These are phyloP conservation scores for Cephalopachus bancanus DNA, from an alignment of 2,797 vertebrate species.

Conservation along the genomic window DNA sequence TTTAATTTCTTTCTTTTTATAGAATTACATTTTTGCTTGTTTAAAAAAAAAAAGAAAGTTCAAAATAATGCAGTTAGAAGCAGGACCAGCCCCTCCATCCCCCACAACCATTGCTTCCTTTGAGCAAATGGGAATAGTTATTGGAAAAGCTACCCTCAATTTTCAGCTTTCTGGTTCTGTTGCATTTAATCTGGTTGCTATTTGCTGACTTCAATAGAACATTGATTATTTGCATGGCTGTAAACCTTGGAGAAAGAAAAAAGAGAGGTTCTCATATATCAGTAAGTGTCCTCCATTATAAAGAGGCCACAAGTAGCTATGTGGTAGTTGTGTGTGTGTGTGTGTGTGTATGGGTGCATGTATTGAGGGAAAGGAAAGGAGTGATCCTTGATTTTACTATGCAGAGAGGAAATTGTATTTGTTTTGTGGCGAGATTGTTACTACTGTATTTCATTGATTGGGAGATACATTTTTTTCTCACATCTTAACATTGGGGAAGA, in stretches of 20 bases:
- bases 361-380: background rate
- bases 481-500: background rate
- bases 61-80: constrained; percentile 14
- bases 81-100: background rate
- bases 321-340: background rate
- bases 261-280: constrained; percentile 46
- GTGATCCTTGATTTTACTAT: background rate
- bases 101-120: background rate
- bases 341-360: background rate
- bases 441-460: background rate
- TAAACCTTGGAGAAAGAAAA: constrained; percentile 60
- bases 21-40: constrained; percentile 63
- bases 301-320: background rate
- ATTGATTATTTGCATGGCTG: constrained; percentile 15
- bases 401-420: background rate
- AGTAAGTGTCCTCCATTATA: background rate
- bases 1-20: constrained; percentile 74
- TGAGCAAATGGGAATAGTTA: background rate
- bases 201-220: constrained; percentile 63
- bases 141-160: background rate
- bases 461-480: background rate
- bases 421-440: constrained; percentile 19
- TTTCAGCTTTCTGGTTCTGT: constrained; percentile 63
- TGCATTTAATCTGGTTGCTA: constrained; percentile 42
- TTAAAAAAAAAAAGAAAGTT: constrained; percentile 22